phyloP scores from a whole-genome alignment of 1,140 invertebrate genomes.

The Mesaphorura yosii region DNA sequence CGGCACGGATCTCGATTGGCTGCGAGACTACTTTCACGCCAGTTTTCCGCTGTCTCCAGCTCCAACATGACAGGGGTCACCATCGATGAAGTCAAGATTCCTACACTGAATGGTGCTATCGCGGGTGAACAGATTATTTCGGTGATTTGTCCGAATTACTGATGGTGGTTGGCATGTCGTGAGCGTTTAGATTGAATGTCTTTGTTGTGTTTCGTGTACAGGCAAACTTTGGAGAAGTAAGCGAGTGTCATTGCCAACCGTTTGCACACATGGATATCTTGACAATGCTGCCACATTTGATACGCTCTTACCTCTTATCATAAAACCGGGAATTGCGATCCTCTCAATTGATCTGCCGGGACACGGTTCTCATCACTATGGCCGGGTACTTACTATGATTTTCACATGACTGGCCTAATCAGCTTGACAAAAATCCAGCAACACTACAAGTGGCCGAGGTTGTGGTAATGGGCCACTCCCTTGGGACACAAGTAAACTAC shows the following conservation, averaged over 20 bases:
- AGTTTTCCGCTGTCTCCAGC: no score
- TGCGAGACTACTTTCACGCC: no score
- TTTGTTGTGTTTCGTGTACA: no score
- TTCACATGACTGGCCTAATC: conserved; percentile 34
- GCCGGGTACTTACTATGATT: conserved; percentile 54
- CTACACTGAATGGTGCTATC: neutral
- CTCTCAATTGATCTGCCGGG: conserved; percentile 30
- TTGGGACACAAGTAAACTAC: conserved; percentile 66
- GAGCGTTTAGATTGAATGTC: no score
- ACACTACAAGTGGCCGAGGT: conserved; percentile 66
- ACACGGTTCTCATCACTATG: conserved; percentile 70
- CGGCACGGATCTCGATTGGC: no score
- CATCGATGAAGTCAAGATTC: neutral
- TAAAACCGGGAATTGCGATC: conserved; percentile 14
- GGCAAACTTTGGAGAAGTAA: neutral
- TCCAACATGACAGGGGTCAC: no score
- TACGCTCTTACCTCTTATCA: conserved; percentile 31
- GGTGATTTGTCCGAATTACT: neutral
- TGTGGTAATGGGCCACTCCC: conserved; percentile 61
- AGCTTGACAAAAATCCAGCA: conserved; percentile 52
- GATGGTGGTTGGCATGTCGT: no score
- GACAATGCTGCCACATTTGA: conserved; percentile 40
- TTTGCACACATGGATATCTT: conserved; percentile 30
- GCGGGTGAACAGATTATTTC: neutral
- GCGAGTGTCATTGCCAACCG: conserved; percentile 7